A percentile compares a stretch with the other conserved stretches of the same genome.
Evolutionary conservation across 2,888 invertebrate genomes (phyloP).

Genomic region (Diarsia mendica): DNA sequence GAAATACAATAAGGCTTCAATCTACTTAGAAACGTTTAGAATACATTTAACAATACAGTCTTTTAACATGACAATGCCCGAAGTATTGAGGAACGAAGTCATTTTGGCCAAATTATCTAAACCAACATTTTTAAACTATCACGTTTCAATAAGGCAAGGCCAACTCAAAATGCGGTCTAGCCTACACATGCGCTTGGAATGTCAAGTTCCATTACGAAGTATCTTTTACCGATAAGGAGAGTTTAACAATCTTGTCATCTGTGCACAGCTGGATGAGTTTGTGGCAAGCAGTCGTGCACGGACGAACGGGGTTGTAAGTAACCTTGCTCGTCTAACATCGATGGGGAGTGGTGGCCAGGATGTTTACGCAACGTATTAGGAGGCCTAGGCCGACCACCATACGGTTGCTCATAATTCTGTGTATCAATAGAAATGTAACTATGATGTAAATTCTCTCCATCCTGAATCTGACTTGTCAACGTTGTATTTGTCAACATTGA

Average conservation of each 20-base stretch:
- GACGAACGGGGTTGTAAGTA: slow-evolving; percentile 89
- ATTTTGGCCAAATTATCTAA: slow-evolving; percentile 80
- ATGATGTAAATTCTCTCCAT: slow-evolving; percentile 91
- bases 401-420: slow-evolving; percentile 89
- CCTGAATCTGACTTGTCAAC: slow-evolving; percentile 91
- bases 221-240: slow-evolving; percentile 84
- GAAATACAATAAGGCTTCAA: slow-evolving; percentile 77
- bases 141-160: slow-evolving; percentile 85
- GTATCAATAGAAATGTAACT: slow-evolving; percentile 93
- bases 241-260: slow-evolving; percentile 85
- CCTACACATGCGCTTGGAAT: slow-evolving; percentile 88
- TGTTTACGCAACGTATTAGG: slow-evolving; percentile 87
- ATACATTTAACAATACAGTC: slow-evolving; percentile 82
- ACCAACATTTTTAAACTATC: slow-evolving; percentile 79
- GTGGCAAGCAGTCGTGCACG: slow-evolving; percentile 88
- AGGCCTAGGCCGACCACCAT: slow-evolving; percentile 86
- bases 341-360: slow-evolving; percentile 84
- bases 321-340: slow-evolving; percentile 88
- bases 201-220: slow-evolving; percentile 87
- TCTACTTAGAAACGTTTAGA: slow-evolving; percentile 77
- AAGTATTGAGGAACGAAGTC: slow-evolving; percentile 80
- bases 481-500: slow-evolving; percentile 91
- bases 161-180: slow-evolving; percentile 81
- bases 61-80: slow-evolving; percentile 76
- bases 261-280: slow-evolving; percentile 86